A percentile compares a stretch with the other conserved stretches of the same genome.
These are phyloP conservation scores for Bothrops alternatus DNA, from an alignment of 2,797 vertebrate genomes.

Conservation along the genomic window DNA sequence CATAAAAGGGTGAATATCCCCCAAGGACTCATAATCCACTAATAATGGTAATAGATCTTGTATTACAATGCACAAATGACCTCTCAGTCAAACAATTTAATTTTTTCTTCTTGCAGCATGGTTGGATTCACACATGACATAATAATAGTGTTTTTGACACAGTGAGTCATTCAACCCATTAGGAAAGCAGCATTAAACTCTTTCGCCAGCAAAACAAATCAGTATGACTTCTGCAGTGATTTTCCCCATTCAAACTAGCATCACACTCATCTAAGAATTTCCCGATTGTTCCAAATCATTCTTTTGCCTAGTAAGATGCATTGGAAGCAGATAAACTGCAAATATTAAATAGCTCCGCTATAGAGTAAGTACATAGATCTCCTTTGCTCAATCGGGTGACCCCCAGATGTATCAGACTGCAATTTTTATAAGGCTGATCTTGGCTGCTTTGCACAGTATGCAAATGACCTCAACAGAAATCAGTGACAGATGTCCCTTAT, in stretches of 20 bases:
- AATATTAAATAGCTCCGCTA: background rate
- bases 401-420: background rate
- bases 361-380: conserved; percentile 7
- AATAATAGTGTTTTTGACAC: conserved; percentile 57
- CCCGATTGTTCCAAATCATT: conserved; percentile 38
- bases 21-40: conserved; percentile 56
- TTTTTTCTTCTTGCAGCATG: conserved; percentile 56
- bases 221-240: conserved; percentile 30
- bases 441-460: background rate
- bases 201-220: conserved; percentile 51
- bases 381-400: background rate
- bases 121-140: conserved; percentile 58
- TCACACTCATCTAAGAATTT: conserved; percentile 32
- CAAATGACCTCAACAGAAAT: background rate
- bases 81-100: conserved; percentile 64
- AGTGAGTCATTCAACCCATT: conserved; percentile 64
- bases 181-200: conserved; percentile 50
- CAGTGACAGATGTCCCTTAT: background rate
- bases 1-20: conserved; percentile 61
- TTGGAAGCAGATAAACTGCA: background rate
- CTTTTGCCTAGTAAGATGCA: conserved; percentile 25
- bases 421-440: background rate
- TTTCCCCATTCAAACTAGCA: conserved; percentile 48
- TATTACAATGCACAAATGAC: conserved; percentile 66
- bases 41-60: conserved; percentile 68